Conservation (phyloP, 2,113 vertebrate species). For the Colaptes auratus region DNA sequence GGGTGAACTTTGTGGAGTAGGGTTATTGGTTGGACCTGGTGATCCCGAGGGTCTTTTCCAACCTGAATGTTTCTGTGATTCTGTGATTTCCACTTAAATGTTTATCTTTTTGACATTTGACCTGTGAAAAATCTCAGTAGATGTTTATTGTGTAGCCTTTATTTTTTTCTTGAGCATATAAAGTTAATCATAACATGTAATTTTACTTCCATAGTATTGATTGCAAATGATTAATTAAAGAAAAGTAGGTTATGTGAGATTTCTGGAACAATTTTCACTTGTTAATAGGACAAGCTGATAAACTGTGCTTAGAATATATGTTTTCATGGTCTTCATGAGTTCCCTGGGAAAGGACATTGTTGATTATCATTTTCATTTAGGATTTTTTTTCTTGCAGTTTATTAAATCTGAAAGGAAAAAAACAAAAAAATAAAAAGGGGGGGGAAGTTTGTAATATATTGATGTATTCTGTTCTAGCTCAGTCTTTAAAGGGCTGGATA, state of each 20-base stretch:
- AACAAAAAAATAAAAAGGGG: too few species aligned
- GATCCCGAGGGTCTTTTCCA: too few species aligned
- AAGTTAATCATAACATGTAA: not conserved
- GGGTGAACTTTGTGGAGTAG: too few species aligned
- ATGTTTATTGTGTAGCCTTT: conserved; percentile 36
- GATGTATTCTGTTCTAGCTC: not conserved
- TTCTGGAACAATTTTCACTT: conserved; percentile 57
- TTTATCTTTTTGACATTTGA: conserved; percentile 60
- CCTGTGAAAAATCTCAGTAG: conserved; percentile 63
- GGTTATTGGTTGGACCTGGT: too few species aligned
- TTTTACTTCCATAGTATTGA: conserved; percentile 46
- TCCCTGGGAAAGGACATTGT: conserved; percentile 50
- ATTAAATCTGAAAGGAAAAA: conserved; percentile 7
- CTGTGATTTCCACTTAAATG: conserved; percentile 29
- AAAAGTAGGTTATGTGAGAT: conserved; percentile 61
- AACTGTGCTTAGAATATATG: conserved; percentile 42
- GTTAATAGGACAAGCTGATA: conserved; percentile 51
- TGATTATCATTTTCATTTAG: conserved; percentile 53
- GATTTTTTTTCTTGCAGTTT: conserved; percentile 43
- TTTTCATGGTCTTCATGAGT: conserved; percentile 53
- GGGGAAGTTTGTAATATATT: not conserved
- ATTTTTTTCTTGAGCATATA: conserved; percentile 48
- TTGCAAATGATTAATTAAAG: conserved; percentile 67
- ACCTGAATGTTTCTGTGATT: too few species aligned
- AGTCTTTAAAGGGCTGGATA: not conserved